Base-by-base conservation (phyloP, 2,113 vertebrate species). In the Platysteira castanea region DNA sequence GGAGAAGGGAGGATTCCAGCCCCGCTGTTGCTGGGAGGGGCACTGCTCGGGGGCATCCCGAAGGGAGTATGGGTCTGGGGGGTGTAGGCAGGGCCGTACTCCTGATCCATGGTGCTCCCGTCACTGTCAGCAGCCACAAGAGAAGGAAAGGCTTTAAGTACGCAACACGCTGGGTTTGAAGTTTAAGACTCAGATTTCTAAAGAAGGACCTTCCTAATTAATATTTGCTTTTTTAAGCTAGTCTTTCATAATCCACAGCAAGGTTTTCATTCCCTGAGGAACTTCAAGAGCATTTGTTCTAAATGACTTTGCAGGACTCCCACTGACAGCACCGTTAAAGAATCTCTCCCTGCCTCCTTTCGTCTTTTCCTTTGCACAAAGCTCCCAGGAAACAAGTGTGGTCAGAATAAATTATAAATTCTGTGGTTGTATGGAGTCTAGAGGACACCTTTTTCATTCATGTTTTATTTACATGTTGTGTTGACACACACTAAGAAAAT, bases 21-120 rank as follows among this genome's bases (percentile, higher is more conserved):
- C 39, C 99, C 99, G 7, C 99, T 95, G 90, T 99, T 99, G 95
- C 99, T 99, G 84, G 99, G 99, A 20, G 99, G 99, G 41, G 99
- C 99, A 0, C 99, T 99, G 94, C 98, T 99, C 3, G 98, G 98
- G 59, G 99, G 99, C 98, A 99, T 98, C 64, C 98, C 98, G 87
- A 99, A 99, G 15, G 99, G 99, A 44, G 99, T 99, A 95, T 99
- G 99, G 37, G 99, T 99, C 84, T 99, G 99, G 13, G 99, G 99
- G 14, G 99, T 99, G 97, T 99, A 99, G 11, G 98, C 98, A 90
- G 99, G 98, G 96, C 97, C 99, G 63, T 99, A 99, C 84, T 99
- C 99, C 97, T 99, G 99, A 97, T 99, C 99, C 98, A 99, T 97
- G 89, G 98, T 59, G 97, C 99, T 99, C 95, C 99, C 99, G 61